phyloP scores from a whole-genome alignment of 2,797 vertebrate species.

The Hippoglossus hippoglossus region DNA sequence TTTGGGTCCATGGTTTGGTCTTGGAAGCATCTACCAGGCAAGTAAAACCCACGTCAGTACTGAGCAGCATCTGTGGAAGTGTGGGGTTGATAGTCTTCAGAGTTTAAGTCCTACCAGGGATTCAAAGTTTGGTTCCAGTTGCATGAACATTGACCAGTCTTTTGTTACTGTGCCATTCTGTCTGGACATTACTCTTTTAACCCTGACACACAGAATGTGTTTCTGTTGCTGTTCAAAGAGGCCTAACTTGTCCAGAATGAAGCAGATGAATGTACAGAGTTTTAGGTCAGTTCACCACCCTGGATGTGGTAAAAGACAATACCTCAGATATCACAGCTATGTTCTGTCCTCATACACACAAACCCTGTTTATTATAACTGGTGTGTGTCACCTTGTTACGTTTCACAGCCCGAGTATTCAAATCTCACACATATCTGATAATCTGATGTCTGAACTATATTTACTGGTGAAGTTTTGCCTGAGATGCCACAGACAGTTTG shows the following conservation, averaged over 20 bases:
- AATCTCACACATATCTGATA: not conserved
- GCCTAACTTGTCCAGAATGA: conserved; percentile 8
- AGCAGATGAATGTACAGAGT: conserved; percentile 28
- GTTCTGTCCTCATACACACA: conserved; percentile 5
- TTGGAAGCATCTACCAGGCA: too few relatives aligned
- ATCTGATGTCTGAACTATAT: conserved; percentile 1
- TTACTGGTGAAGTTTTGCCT: conserved; percentile 31
- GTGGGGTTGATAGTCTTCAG: not conserved
- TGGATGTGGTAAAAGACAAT: conserved; percentile 28
- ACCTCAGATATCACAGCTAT: conserved; percentile 24
- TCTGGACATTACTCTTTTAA: not conserved
- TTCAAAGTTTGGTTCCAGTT: not conserved
- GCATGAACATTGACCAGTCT: too few relatives aligned
- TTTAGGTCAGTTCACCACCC: conserved; percentile 35
- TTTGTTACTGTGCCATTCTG: not conserved
- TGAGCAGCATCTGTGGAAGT: too few relatives aligned
- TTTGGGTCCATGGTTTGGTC: too few relatives aligned
- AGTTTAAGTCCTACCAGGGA: not conserved
- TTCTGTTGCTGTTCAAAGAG: conserved; percentile 9
- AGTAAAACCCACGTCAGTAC: too few relatives aligned
- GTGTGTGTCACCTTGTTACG: conserved; percentile 5
- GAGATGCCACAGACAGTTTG: conserved; percentile 29
- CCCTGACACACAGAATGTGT: not conserved
- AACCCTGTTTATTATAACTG: not conserved
- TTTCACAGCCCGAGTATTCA: conserved; percentile 1